Conservation (phyloP, 2,113 vertebrate species). For the Excalfactoria chinensis region DNA sequence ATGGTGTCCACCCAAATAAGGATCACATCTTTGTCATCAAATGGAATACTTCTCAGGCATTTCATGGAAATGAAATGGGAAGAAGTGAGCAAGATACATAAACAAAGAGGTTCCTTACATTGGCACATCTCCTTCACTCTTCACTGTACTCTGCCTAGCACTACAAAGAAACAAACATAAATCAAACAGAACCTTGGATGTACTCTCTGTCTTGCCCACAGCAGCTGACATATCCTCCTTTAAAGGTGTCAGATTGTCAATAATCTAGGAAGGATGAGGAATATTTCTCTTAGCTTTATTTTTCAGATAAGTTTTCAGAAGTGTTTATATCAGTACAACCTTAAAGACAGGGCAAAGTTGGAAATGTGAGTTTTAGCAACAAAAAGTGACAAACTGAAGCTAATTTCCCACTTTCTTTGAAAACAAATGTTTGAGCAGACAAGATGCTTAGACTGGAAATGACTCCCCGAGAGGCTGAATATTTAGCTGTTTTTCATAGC, state of each 20-base stretch:
- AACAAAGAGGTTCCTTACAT: neutral
- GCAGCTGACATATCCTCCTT: neutral
- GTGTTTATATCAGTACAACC: neutral
- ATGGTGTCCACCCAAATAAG: neutral
- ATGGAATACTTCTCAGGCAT: rapidly evolving
- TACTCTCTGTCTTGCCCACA: neutral
- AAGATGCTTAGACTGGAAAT: constrained; percentile 24
- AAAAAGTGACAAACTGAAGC: neutral
- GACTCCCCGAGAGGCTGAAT: constrained; percentile 6
- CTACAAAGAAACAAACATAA: neutral
- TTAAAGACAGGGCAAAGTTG: neutral
- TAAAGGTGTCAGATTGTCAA: neutral
- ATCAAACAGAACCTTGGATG: neutral
- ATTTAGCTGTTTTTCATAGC: constrained; percentile 6
- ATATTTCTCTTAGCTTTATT: neutral
- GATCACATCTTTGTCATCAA: neutral
- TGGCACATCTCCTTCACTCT: neutral
- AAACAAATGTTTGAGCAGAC: neutral
- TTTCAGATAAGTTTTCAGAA: neutral
- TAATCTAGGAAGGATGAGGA: neutral
- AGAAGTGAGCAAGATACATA: neutral
- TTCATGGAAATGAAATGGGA: neutral
- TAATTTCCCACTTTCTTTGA: neutral
- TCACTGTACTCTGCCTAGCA: neutral
- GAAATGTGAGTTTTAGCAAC: neutral